Evolutionary conservation across 2,797 vertebrate genomes (phyloP).

Genomic region (Amblyraja radiata): DNA sequence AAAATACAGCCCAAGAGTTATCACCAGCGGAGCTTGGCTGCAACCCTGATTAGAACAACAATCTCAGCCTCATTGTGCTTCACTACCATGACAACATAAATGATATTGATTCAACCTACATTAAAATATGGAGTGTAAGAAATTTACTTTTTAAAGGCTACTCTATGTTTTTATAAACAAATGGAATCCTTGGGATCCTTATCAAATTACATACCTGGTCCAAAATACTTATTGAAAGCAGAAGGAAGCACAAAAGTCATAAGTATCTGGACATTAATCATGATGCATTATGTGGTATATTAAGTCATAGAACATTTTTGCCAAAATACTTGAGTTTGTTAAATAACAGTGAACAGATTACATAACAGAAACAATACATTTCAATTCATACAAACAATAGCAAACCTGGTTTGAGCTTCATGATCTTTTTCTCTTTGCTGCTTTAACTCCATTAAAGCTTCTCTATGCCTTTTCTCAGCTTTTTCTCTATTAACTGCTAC

Average conservation of each 20-base stretch:
- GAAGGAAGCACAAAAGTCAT: not conserved
- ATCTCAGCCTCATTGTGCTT: not conserved
- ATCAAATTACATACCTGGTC: not conserved
- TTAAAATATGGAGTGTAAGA: no score
- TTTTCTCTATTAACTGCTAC: slow-evolving; percentile 63
- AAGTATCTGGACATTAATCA: not conserved
- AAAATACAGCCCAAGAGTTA: not conserved
- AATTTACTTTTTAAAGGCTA: no score
- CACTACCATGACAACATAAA: not conserved
- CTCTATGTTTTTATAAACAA: no score
- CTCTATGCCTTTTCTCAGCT: slow-evolving; percentile 70
- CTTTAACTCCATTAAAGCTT: slow-evolving; percentile 76
- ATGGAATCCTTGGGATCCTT: no score
- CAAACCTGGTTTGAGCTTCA: slow-evolving; percentile 65
- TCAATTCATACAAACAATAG: not conserved
- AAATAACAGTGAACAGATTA: not conserved
- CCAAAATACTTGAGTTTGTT: not conserved
- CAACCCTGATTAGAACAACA: not conserved
- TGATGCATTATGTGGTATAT: no score
- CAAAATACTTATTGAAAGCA: not conserved
- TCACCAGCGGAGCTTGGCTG: not conserved
- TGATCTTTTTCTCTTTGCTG: slow-evolving; percentile 61
- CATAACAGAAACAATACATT: not conserved
- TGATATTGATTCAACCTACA: not conserved
- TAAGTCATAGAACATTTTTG: not conserved